A percentile compares a stretch with the other conserved stretches of the same genome.
These are phyloP conservation scores for Teinopalpus imperialis DNA, from an alignment of 2,888 invertebrate species.

Conservation along the genomic window DNA sequence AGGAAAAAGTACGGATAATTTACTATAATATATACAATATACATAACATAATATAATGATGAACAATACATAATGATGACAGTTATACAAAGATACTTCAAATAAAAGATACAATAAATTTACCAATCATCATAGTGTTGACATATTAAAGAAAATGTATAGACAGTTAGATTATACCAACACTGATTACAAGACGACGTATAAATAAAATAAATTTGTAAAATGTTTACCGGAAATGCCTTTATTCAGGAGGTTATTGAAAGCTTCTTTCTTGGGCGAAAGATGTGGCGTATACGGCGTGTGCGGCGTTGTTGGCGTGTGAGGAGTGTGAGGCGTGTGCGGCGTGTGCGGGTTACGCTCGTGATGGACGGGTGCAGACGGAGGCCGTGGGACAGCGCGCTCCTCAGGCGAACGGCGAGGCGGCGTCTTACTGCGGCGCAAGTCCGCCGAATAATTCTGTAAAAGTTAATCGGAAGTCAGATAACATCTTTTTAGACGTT, in stretches of 20 bases:
- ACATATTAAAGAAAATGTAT: too few species aligned
- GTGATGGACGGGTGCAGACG: slow-evolving; percentile 77
- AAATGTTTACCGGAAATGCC: slow-evolving; percentile 84
- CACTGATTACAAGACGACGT: too few species aligned
- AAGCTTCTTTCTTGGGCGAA: slow-evolving; percentile 85
- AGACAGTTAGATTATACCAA: too few species aligned
- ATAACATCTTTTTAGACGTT: slow-evolving; percentile 13
- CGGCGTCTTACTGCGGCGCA: slow-evolving; percentile 69
- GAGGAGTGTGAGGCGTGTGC: slow-evolving; percentile 63
- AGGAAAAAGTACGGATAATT: too few species aligned
- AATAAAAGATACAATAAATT: too few species aligned
- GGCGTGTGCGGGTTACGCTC: slow-evolving; percentile 51
- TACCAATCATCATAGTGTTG: too few species aligned
- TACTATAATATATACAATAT: too few species aligned
- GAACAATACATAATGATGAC: too few species aligned
- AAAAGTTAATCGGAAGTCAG: slow-evolving; percentile 26
- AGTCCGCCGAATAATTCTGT: slow-evolving; percentile 61
- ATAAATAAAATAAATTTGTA: slow-evolving; percentile 51
- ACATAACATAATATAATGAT: too few species aligned
- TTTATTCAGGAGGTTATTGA: slow-evolving; percentile 81
- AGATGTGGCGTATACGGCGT: slow-evolving; percentile 74
- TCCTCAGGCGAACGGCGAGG: slow-evolving; percentile 70
- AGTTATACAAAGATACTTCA: too few species aligned
- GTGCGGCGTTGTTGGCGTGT: slow-evolving; percentile 64
- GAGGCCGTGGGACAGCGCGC: slow-evolving; percentile 65